These are phyloP conservation scores for Phycodurus eques DNA, from an alignment of 2,113 vertebrate species.

Conservation along the genomic window DNA sequence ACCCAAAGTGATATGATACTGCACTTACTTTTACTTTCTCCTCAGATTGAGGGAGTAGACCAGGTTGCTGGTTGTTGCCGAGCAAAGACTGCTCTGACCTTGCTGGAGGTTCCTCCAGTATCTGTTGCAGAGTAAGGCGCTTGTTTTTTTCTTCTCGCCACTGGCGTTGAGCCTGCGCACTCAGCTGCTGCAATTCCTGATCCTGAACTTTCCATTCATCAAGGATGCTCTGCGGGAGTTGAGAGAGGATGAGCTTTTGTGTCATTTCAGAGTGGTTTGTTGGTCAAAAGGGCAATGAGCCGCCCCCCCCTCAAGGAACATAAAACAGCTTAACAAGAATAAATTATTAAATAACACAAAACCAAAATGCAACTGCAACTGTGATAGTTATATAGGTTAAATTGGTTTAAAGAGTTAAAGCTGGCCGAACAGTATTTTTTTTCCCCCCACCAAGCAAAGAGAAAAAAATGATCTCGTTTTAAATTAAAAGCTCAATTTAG, in stretches of 20 bases:
- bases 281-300: not conserved
- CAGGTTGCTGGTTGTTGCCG: conserved; percentile 45
- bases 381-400: too few relatives aligned
- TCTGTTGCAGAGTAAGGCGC: conserved; percentile 49
- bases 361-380: too few relatives aligned
- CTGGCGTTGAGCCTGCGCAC: conserved; percentile 6
- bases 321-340: not conserved
- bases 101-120: conserved; percentile 15
- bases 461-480: not conserved
- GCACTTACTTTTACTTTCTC: conserved; percentile 43
- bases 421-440: too few relatives aligned
- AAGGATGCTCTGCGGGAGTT: conserved; percentile 23
- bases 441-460: too few relatives aligned
- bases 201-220: not conserved
- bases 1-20: not conserved
- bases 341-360: too few relatives aligned
- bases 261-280: not conserved
- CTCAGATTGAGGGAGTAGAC: conserved; percentile 36
- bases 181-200: conserved; percentile 38
- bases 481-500: not conserved
- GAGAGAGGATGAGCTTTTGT: not conserved
- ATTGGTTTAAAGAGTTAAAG: too few relatives aligned
- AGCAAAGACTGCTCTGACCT: conserved; percentile 41
- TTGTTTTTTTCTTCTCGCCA: conserved; percentile 54
- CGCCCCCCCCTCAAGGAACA: not conserved